Percentiles rank a stretch among this genome's conserved stretches.
Evolutionary conservation across 2,113 vertebrate genomes (phyloP).

Genomic region (Zosterops hypoxanthus): DNA sequence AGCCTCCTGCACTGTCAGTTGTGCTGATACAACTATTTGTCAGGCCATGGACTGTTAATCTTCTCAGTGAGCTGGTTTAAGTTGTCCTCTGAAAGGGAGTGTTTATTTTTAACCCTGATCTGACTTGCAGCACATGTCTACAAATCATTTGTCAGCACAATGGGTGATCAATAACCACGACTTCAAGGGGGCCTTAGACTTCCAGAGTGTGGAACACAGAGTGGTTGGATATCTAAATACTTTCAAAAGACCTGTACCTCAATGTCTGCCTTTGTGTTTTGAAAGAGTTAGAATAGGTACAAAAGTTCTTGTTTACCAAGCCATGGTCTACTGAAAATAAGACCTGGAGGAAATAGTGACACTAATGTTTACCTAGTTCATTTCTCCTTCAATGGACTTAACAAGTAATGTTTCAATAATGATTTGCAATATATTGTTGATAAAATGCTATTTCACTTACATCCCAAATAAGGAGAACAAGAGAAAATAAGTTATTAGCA

Average conservation of each 20-base stretch:
- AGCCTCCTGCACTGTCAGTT: neutral
- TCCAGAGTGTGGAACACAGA: neutral
- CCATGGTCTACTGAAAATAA: neutral
- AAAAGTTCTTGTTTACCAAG: neutral
- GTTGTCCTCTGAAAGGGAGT: neutral
- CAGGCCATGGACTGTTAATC: neutral
- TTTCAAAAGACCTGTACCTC: neutral
- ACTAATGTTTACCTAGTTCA: neutral
- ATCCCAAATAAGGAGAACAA: neutral
- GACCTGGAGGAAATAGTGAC: neutral
- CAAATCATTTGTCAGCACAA: slow-evolving; percentile 17
- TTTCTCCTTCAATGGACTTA: neutral
- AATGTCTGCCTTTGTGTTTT: neutral
- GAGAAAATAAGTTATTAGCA: neutral
- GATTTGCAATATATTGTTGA: neutral
- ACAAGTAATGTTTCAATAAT: neutral
- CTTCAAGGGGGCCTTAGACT: neutral
- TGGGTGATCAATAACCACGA: neutral
- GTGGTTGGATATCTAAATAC: neutral
- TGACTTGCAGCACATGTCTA: neutral
- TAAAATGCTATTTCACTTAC: neutral
- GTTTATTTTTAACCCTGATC: slow-evolving; percentile 47
- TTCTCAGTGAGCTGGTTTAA: slow-evolving; percentile 20
- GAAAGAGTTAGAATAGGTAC: neutral
- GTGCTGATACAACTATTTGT: slow-evolving; percentile 17